Conservation (phyloP, 2,113 vertebrate genomes). For the Haplochromis burtoni region DNA sequence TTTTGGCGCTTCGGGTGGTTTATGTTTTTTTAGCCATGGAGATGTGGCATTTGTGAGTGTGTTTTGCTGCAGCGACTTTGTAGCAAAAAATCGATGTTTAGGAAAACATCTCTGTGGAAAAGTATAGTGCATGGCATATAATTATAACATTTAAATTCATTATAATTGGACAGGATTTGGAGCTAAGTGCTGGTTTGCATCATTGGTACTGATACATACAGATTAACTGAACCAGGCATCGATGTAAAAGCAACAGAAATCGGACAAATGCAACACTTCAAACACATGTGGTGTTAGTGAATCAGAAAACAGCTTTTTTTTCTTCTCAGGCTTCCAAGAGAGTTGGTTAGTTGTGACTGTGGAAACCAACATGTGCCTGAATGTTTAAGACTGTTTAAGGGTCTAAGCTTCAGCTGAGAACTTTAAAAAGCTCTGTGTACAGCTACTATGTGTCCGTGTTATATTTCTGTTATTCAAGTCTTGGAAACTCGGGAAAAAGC, state of each 20-base stretch:
- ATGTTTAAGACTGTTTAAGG: not conserved
- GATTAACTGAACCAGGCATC: not conserved
- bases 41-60: not conserved
- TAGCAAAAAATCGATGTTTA: not conserved
- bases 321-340: not conserved
- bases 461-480: not conserved
- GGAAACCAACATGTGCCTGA: not conserved
- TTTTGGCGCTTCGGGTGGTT: not conserved
- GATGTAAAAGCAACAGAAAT: not conserved
- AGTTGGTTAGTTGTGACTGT: not conserved
- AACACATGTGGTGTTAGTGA: not conserved
- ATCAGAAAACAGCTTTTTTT: not conserved
- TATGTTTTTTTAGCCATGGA: not conserved
- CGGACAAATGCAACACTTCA: not conserved
- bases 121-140: not conserved
- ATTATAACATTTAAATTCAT: not conserved
- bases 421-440: not conserved
- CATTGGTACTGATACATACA: not conserved
- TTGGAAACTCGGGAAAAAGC: not conserved
- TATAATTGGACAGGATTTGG: not conserved
- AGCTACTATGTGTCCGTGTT: not conserved
- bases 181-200: not conserved
- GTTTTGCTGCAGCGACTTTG: not conserved
- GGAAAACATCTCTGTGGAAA: not conserved
- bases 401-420: not conserved